Conservation (phyloP, 2,797 vertebrate species). For the Manis pentadactyla region DNA sequence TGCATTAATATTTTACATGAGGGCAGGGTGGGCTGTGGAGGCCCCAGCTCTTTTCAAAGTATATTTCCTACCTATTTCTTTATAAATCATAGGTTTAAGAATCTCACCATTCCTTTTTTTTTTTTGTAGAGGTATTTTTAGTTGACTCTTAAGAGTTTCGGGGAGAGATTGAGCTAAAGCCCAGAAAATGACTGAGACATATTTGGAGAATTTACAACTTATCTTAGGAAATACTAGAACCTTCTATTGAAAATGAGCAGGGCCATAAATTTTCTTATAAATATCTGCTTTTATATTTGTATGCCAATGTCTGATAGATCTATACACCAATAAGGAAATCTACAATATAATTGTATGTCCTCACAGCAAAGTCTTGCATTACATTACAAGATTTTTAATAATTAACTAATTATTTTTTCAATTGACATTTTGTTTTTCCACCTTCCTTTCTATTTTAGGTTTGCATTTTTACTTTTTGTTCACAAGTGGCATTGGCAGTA, state of each 20-base stretch:
- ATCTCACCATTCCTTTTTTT: neutral
- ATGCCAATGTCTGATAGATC: neutral
- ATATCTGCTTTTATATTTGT: neutral
- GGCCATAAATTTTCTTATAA: neutral
- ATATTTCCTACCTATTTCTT: neutral
- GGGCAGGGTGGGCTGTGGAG: neutral
- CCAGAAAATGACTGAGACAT: constrained; percentile 53
- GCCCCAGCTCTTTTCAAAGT: neutral
- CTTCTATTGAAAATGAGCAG: constrained; percentile 28
- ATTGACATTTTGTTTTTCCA: constrained; percentile 27
- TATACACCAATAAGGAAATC: neutral
- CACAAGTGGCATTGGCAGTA: neutral
- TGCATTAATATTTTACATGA: neutral
- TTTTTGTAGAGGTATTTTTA: constrained; percentile 69
- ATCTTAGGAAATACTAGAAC: constrained; percentile 47
- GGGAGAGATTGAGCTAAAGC: constrained; percentile 52
- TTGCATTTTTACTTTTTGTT: neutral
- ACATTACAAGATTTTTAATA: neutral
- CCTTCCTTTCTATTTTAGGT: constrained; percentile 28
- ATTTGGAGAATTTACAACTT: constrained; percentile 31
- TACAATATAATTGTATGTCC: neutral
- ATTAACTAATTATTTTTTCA: neutral
- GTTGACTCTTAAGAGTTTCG: neutral
- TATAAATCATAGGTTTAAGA: neutral
- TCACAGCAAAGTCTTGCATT: neutral